Evolutionary conservation across 2,888 invertebrate genomes (phyloP), one percentile per base, ranked within the genome.

Genomic region (Calephelis perditalis): DNA sequence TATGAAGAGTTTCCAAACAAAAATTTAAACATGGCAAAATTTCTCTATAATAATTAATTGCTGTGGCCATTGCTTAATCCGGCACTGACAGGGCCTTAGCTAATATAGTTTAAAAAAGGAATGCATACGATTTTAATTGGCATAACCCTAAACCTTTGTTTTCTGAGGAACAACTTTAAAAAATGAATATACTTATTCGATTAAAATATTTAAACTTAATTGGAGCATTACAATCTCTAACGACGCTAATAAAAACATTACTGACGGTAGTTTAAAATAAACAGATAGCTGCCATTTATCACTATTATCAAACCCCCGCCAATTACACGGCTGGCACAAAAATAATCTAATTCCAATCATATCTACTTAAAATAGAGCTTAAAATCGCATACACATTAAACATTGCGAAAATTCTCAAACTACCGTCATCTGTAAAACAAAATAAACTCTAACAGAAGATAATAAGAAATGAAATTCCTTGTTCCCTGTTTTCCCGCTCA

Each of bases 301-400:
- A 79, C 76, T 78, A 81, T 82, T 82, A 82, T 75, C 72, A 80
- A 81, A 83, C 82, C 77, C 72, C 79, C 67, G 70, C 69, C 77
- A 79, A 83, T 83, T 82, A 83, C 71, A 66, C 58, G 58, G 65
- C 68, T 68, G 78, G 44, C 45, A 9, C 8, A 8, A 0, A 40
- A 3, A 54, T 45, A n/a, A 52, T 10, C 6, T 11, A 52, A 35
- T 35, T 11, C 36, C 35, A 58, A 62, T 59, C 56, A 59, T 69
- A 65, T 15, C 0, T 0, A 0, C 0, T n/a, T 5, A 0, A 0
- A 2, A 56, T 66, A 69, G 15, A 65, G 59, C 49, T 46, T 5
- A 66, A 11, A 43, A 60, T 67, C 43, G 36, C 11, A 60, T 61
- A 45, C 35, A 59, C 8, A 0, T 9, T 52, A 56, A 47, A 57